Conservation (phyloP, 2,113 vertebrate species). For the Synchiropus splendidus region DNA sequence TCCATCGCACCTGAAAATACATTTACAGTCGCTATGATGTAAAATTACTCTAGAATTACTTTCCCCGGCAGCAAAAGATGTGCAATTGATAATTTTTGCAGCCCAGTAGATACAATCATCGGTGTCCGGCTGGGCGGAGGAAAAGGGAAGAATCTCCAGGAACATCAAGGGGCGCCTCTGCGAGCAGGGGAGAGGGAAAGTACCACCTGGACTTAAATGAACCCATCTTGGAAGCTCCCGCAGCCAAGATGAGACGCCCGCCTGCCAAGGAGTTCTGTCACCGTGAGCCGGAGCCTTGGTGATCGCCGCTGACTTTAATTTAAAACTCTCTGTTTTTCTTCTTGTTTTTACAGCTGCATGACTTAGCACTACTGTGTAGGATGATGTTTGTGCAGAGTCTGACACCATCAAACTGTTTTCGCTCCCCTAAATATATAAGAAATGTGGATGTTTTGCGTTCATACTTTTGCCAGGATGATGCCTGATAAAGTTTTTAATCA, state of each 20-base stretch:
- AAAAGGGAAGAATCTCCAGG: neutral
- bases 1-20: slow-evolving; percentile 22
- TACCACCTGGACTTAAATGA: slow-evolving; percentile 25
- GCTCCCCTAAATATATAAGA: too few species aligned
- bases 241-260: slow-evolving; percentile 9
- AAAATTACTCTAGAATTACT: slow-evolving; percentile 16
- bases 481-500: too few species aligned
- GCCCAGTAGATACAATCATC: neutral
- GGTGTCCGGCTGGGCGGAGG: slow-evolving; percentile 4
- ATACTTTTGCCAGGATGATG: too few species aligned
- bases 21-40: slow-evolving; percentile 6
- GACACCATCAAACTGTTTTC: too few species aligned
- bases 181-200: slow-evolving; percentile 10
- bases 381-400: too few species aligned
- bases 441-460: too few species aligned
- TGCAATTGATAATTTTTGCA: slow-evolving; percentile 8
- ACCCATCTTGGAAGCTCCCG: slow-evolving; percentile 16
- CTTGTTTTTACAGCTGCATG: too few species aligned
- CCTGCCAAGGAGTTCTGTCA: slow-evolving; percentile 10
- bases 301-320: too few species aligned
- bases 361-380: too few species aligned
- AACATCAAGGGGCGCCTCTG: slow-evolving; percentile 5
- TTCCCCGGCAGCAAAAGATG: slow-evolving; percentile 1
- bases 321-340: too few species aligned
- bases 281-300: neutral